Percentiles rank a stretch among this genome's conserved stretches.
phyloP scores from a whole-genome alignment of 2,797 vertebrate species.

The Tragelaphus eurycerus region DNA sequence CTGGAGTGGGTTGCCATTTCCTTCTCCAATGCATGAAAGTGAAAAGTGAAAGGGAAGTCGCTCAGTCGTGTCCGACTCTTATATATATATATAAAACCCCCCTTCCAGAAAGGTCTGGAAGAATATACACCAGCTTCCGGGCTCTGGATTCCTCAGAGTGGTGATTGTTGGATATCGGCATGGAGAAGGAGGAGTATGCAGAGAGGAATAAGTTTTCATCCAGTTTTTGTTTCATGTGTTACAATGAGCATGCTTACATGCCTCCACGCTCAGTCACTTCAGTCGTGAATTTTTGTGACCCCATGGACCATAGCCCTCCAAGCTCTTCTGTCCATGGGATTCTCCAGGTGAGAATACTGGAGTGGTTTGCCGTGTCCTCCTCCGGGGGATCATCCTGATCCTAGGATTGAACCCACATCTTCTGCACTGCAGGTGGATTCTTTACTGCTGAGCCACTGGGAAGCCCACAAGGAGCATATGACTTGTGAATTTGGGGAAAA shows the following conservation, averaged over 20 bases:
- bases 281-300: not conserved
- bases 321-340: not conserved
- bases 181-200: not conserved
- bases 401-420: not conserved
- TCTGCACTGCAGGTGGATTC: not conserved
- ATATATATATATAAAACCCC: not conserved
- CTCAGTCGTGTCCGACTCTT: no score
- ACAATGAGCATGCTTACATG: not conserved
- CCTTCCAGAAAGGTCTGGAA: not conserved
- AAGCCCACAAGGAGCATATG: not conserved
- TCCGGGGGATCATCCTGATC: not conserved
- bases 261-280: accelerated
- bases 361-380: not conserved
- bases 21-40: no score
- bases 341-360: not conserved
- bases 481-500: not conserved
- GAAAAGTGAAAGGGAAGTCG: no score
- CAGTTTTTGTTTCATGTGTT: not conserved
- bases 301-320: accelerated
- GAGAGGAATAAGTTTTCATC: not conserved
- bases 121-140: not conserved
- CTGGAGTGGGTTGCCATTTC: no score
- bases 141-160: not conserved
- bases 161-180: not conserved
- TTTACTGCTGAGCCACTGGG: not conserved